A percentile compares a stretch with the other conserved stretches of the same genome.
Evolutionary conservation across 2,888 invertebrate species (phyloP).

Genomic region (Rosalia funebris): DNA sequence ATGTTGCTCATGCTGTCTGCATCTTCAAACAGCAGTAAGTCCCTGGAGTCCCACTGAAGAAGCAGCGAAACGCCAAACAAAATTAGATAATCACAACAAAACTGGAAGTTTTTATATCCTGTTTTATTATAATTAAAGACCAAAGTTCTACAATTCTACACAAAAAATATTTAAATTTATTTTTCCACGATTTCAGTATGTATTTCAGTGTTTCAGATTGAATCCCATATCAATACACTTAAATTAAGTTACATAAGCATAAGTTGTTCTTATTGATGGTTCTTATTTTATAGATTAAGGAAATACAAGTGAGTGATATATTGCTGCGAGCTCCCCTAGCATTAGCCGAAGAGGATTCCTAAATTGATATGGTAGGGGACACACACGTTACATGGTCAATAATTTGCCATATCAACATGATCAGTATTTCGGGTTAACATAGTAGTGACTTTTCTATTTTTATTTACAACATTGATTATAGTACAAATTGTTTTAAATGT

Average conservation of each 20-base stretch:
- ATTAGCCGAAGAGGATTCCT: slow-evolving; percentile 59
- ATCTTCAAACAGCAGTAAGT: too few species aligned
- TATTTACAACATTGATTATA: slow-evolving; percentile 29
- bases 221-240: too few species aligned
- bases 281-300: slow-evolving; percentile 58
- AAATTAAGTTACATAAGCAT: neutral
- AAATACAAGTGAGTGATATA: slow-evolving; percentile 58
- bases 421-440: slow-evolving; percentile 50
- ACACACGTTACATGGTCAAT: slow-evolving; percentile 33
- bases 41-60: too few species aligned
- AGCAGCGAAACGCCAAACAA: too few species aligned
- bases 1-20: too few species aligned
- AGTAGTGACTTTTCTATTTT: slow-evolving; percentile 27
- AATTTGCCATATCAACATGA: slow-evolving; percentile 54
- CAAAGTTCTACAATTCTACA: too few species aligned
- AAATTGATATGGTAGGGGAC: slow-evolving; percentile 19
- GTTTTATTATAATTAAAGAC: too few species aligned
- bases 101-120: too few species aligned
- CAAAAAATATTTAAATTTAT: too few species aligned
- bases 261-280: neutral
- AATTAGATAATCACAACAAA: too few species aligned
- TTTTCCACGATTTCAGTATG: too few species aligned
- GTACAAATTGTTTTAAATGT: slow-evolving; percentile 48
- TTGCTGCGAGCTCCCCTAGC: slow-evolving; percentile 61
- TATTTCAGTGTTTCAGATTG: slow-evolving; percentile 14